Percentiles rank a stretch among this genome's conserved stretches.
Evolutionary conservation across 2,888 invertebrate genomes (phyloP).

Genomic region (Reticulitermes lucifugus): DNA sequence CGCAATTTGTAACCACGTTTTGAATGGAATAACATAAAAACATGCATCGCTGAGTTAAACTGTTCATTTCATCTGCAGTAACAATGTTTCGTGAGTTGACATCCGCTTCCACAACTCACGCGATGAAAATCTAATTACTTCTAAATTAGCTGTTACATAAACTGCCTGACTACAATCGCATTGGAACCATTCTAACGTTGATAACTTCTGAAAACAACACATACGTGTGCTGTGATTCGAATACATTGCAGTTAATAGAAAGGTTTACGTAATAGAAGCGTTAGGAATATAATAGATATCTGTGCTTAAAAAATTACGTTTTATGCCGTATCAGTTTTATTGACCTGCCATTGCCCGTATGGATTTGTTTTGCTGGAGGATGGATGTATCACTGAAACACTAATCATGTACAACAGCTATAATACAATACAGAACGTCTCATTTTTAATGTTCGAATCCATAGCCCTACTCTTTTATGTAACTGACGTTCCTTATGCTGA

Average conservation of each 20-base stretch:
- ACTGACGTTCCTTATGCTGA: background rate
- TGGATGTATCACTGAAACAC: background rate
- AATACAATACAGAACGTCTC: background rate
- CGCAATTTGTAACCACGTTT: constrained; percentile 30
- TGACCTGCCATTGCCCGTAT: background rate
- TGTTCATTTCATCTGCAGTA: constrained; percentile 35
- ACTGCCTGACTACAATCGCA: constrained; percentile 7
- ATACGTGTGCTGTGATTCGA: constrained; percentile 24
- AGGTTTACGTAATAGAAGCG: background rate
- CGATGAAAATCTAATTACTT: constrained; percentile 29
- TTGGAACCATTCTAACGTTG: constrained; percentile 4
- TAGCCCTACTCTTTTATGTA: background rate
- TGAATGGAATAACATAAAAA: constrained; percentile 36
- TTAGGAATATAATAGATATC: constrained; percentile 23
- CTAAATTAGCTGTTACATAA: constrained; percentile 34
- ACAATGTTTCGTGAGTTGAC: constrained; percentile 32
- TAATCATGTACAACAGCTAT: background rate
- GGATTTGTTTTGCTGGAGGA: background rate
- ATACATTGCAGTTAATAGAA: background rate
- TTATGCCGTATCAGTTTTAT: background rate
- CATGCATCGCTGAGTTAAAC: constrained; percentile 38
- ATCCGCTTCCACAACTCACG: constrained; percentile 10
- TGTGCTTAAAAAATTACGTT: background rate
- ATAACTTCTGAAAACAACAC: constrained; percentile 27
- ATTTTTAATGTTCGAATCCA: background rate